Evolutionary conservation across 1,140 invertebrate genomes (phyloP), one percentile per base, ranked within the genome.

Genomic region (Lucilia cuprina): DNA sequence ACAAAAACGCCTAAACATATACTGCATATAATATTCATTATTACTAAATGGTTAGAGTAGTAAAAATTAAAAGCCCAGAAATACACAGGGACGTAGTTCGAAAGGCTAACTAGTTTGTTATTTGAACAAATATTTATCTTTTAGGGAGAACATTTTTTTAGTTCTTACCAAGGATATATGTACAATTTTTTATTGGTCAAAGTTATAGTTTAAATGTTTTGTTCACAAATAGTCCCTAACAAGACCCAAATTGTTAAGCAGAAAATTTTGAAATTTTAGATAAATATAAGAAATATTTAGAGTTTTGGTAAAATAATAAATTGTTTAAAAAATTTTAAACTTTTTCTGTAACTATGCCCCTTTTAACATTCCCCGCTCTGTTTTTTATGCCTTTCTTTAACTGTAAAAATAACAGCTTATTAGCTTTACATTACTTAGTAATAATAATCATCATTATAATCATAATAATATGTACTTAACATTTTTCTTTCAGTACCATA

Each of bases 381-480:
- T 12, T 13, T n/a, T 55, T n/a, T n/a, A 1, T 49, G 7, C 0
- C 12, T 14, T 13, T 14, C 13, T 55, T 55, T 49, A 2, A 49
- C 9, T n/a, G 17, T 55, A 55, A 55, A 17, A 55, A 77, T 77
- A 41, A 77, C 34, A 41, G 74, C 74, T 77, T 77, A 77, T 74
- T 34, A 35, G 34, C 25, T 74, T 74, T 30, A 74, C 74, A 74
- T 74, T 74, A 74, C 25, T 30, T 74, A 74, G 41, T 55, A 55
- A 55, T 55, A 55, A 55, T 55, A 77, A 77, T 30, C 25, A 30
- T 30, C 25, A 30, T 30, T 3, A 30, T 30, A 30, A 30, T 30
- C 25, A 30, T 30, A 30, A 30, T 30, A 30, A 30, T 30, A 30
- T 30, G 25, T 77, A 41, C 30, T 14, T 55, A 55, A 14, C 10